phyloP scores from a whole-genome alignment of 2,888 invertebrate genomes.

The Cacoxenus indagator region DNA sequence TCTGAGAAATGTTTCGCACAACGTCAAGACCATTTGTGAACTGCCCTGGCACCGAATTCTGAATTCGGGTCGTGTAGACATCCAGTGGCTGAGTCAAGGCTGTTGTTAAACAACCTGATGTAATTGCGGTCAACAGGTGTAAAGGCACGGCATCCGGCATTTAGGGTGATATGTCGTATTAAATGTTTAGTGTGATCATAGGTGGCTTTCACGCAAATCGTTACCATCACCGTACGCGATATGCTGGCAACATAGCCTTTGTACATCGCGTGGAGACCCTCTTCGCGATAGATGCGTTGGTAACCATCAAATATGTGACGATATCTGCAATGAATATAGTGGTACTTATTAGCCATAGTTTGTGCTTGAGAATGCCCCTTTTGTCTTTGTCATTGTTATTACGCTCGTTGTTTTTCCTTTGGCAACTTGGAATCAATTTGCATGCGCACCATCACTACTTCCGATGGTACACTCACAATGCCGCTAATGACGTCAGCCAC shows the following conservation, averaged over 20 bases:
- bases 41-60: not conserved
- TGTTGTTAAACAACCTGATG: not conserved
- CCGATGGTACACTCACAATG: not conserved
- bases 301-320: not conserved
- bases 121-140: not conserved
- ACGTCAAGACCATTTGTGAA: not conserved
- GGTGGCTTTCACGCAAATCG: not conserved
- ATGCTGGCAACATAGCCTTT: not conserved
- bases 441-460: not conserved
- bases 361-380: not conserved
- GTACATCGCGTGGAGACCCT: not conserved
- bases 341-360: not conserved
- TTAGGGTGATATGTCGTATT: not conserved
- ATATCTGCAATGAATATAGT: not conserved
- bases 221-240: not conserved
- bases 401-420: not conserved
- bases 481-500: not conserved
- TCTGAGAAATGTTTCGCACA: not conserved
- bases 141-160: not conserved
- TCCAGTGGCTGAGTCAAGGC: not conserved
- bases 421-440: not conserved
- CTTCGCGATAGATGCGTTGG: not conserved
- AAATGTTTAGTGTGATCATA: not conserved
- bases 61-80: not conserved
- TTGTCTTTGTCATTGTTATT: not conserved